A percentile compares a stretch with the other conserved stretches of the same genome.
phyloP scores from a whole-genome alignment of 1,140 invertebrate species.

The Hyposmocoma kahamanoa region DNA sequence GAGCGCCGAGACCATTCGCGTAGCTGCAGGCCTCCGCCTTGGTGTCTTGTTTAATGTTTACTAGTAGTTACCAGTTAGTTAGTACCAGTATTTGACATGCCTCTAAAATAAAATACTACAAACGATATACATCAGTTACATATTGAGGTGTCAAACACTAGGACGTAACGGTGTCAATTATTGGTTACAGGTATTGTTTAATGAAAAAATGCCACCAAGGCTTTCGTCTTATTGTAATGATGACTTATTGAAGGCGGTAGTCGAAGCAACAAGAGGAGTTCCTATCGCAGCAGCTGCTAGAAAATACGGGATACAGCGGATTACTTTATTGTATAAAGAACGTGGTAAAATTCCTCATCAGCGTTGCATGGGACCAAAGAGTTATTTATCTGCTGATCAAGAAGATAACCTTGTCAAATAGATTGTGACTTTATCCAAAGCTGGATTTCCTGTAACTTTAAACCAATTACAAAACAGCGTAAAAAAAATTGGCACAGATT shows the following conservation, averaged over 20 bases:
- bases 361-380: not conserved
- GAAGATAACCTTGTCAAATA: not conserved
- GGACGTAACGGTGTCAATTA: no score
- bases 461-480: not conserved
- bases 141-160: no score
- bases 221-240: no score
- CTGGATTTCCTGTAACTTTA: not conserved
- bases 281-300: not conserved
- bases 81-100: no score
- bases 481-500: not conserved
- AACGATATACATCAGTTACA: no score
- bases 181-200: no score
- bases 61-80: no score
- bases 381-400: not conserved
- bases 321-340: not conserved
- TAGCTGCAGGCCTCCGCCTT: no score
- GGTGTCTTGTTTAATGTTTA: no score
- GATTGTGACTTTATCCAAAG: not conserved
- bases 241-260: not conserved
- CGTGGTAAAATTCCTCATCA: not conserved
- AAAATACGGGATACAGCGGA: not conserved
- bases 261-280: not conserved
- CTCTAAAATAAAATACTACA: no score
- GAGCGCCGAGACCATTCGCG: no score
- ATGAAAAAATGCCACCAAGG: no score